Evolutionary conservation across 92 coral and sea anemone species (phyloP).

Genomic region (Pocillopora grandis): DNA sequence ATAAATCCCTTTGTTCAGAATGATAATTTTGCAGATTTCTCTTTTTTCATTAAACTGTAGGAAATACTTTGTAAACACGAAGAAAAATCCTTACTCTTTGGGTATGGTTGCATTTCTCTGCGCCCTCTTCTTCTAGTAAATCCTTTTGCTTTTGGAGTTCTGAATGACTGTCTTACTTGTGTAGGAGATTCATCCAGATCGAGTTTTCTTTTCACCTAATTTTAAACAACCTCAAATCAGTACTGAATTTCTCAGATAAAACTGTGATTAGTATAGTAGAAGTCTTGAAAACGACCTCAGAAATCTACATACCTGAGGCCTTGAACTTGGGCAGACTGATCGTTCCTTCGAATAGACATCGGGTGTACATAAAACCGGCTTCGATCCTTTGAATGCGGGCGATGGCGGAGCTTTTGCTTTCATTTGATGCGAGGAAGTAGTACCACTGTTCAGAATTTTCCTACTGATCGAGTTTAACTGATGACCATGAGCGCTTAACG

Average conservation of each 20-base stretch:
- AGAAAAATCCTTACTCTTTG: constrained; percentile 59
- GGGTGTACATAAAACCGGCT: constrained; percentile 48
- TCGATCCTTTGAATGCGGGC: constrained; percentile 29
- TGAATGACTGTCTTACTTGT: constrained; percentile 48
- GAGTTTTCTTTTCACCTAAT: constrained; percentile 90
- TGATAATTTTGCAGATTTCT: not conserved
- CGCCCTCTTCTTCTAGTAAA: constrained; percentile 61
- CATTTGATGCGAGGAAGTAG: constrained; percentile 9
- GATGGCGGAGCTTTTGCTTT: constrained; percentile 38
- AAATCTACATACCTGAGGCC: constrained; percentile 63
- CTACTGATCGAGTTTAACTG: constrained; percentile 59
- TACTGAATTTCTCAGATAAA: too few relatives aligned
- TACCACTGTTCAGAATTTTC: constrained; percentile 5
- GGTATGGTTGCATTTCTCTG: constrained; percentile 63
- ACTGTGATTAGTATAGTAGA: not conserved
- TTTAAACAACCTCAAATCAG: not conserved
- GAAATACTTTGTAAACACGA: not conserved
- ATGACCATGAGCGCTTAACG: constrained; percentile 74
- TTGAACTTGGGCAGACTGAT: constrained; percentile 18
- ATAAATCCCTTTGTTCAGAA: not conserved
- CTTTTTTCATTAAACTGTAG: not conserved
- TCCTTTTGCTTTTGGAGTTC: constrained; percentile 72
- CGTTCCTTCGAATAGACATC: constrained; percentile 57
- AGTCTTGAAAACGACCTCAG: not conserved
- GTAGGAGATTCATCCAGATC: constrained; percentile 85